Percentiles rank a stretch among this genome's conserved stretches.
Evolutionary conservation across 2,797 vertebrate species (phyloP).

Genomic region (Loriculus beryllinus): DNA sequence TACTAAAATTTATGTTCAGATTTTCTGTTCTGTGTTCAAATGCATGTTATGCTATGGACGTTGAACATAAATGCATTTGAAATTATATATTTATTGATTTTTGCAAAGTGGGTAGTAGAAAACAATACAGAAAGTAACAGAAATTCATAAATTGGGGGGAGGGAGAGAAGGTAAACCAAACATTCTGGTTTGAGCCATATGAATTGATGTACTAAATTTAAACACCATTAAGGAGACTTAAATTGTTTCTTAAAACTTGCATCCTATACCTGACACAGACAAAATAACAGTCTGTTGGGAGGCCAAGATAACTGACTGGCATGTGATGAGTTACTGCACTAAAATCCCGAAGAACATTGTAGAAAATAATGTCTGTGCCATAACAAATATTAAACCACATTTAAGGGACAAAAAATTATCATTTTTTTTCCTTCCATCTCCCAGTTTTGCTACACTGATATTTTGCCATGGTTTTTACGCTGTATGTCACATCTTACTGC

Average conservation of each 20-base stretch:
- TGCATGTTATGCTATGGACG: background rate
- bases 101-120: background rate
- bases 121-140: background rate
- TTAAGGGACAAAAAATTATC: background rate
- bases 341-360: background rate
- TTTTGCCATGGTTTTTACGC: background rate
- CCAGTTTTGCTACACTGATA: background rate
- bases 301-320: background rate
- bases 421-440: background rate
- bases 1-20: constrained; percentile 9
- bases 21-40: background rate
- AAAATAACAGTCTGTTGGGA: background rate
- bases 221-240: background rate
- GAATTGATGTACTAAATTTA: background rate
- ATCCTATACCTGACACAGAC: background rate
- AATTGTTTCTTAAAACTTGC: background rate
- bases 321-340: background rate
- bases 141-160: background rate
- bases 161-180: background rate
- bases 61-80: background rate
- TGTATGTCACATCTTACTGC: background rate
- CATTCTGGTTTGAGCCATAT: background rate
- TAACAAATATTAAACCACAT: background rate
- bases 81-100: background rate
- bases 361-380: background rate